phyloP scores from a whole-genome alignment of 2,113 vertebrate genomes.

The Pedetes capensis region DNA sequence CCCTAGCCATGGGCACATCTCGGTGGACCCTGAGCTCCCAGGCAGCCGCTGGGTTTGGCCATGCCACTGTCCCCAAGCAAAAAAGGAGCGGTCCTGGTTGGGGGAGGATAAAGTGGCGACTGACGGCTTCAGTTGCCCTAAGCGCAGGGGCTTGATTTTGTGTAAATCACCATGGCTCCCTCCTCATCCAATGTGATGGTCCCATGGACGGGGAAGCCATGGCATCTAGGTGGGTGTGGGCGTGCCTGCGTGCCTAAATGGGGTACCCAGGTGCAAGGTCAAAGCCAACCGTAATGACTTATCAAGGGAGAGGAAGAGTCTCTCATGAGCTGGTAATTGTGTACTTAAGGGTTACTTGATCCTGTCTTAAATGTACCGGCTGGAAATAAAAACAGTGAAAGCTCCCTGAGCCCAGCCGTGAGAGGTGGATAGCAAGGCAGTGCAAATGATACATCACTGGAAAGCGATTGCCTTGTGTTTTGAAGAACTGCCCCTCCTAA shows the following conservation, averaged over 20 bases:
- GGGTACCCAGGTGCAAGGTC: slow-evolving; percentile 46
- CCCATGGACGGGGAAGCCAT: background rate
- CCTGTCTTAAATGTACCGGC: slow-evolving; percentile 61
- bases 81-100: background rate
- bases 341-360: slow-evolving; percentile 69
- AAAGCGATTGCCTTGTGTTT: background rate
- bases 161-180: background rate
- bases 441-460: background rate
- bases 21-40: background rate
- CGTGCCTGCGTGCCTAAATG: background rate
- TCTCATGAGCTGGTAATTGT: slow-evolving; percentile 63
- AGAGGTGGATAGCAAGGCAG: background rate
- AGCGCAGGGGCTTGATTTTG: slow-evolving; percentile 28
- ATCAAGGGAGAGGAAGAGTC: slow-evolving; percentile 43
- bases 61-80: background rate
- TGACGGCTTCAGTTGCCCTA: background rate
- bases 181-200: background rate
- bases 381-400: slow-evolving; percentile 65
- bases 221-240: background rate
- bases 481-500: background rate
- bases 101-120: background rate
- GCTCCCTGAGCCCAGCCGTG: background rate
- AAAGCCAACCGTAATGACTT: slow-evolving; percentile 60
- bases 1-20: background rate
- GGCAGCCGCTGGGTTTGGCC: background rate